Percentiles rank a stretch among this genome's conserved stretches.
These are phyloP conservation scores for Cinclus cinclus DNA, from an alignment of 2,113 vertebrate species.

Conservation along the genomic window DNA sequence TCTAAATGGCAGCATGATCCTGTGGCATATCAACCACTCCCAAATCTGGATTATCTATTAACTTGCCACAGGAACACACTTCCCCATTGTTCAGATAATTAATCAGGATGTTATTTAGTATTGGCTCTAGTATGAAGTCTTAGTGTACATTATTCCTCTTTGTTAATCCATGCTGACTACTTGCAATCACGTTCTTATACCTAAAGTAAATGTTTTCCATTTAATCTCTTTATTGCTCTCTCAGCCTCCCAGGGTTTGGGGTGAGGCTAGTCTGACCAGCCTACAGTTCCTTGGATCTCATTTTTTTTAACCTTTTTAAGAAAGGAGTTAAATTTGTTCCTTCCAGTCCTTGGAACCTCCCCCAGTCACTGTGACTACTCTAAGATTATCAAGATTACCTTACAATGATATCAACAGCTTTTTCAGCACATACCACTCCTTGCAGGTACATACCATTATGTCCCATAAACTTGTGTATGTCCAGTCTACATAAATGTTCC, in stretches of 20 bases:
- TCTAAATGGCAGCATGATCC: background rate
- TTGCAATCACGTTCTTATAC: background rate
- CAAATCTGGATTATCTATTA: background rate
- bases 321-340: background rate
- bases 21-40: background rate
- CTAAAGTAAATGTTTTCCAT: background rate
- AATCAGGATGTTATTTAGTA: background rate
- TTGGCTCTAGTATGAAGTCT: background rate
- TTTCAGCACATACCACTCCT: background rate
- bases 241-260: background rate
- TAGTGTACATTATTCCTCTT: background rate
- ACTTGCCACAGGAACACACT: background rate
- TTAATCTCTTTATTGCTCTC: background rate
- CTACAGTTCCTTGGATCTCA: background rate
- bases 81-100: background rate
- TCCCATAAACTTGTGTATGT: background rate
- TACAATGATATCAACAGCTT: background rate
- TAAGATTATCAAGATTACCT: background rate
- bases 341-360: background rate
- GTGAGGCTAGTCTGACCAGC: background rate
- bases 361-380: background rate
- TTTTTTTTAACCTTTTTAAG: background rate
- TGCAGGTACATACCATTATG: background rate
- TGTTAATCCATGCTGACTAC: background rate
- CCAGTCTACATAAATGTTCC: background rate